Percentiles rank a stretch among this genome's conserved stretches.
Conservation (phyloP, 2,113 vertebrate species). For the Salvelinus sp. region DNA sequence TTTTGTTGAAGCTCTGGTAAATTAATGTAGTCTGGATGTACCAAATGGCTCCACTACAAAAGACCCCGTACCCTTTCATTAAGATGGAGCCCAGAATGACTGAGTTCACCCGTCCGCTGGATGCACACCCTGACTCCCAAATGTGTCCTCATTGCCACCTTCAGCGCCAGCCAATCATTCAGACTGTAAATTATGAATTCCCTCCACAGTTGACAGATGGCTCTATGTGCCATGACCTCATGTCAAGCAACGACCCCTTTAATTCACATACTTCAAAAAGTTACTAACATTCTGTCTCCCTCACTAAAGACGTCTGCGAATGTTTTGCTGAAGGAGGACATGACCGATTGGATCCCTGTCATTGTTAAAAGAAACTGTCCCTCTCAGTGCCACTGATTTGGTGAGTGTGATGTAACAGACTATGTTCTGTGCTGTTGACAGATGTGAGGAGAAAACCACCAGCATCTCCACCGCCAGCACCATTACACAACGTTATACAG, state of each 20-base stretch:
- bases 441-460: slow-evolving; percentile 16
- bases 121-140: not conserved
- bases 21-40: not conserved
- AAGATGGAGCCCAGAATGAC: not conserved
- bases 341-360: no score
- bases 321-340: not conserved
- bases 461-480: slow-evolving; percentile 25
- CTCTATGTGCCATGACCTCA: not conserved
- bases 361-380: no score
- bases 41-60: not conserved
- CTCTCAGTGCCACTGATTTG: no score
- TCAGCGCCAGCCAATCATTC: not conserved
- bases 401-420: slow-evolving; percentile 22
- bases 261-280: not conserved
- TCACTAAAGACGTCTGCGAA: not conserved
- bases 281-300: not conserved
- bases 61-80: not conserved
- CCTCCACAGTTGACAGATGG: not conserved
- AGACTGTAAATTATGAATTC: not conserved
- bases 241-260: not conserved
- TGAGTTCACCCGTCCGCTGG: not conserved
- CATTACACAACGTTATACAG: not conserved
- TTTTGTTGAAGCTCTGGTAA: slow-evolving; percentile 5
- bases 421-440: slow-evolving; percentile 35
- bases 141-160: not conserved